Evolutionary conservation across 2,797 vertebrate species (phyloP), one percentile per base, ranked within the genome.

Genomic region (Falco berigora): DNA sequence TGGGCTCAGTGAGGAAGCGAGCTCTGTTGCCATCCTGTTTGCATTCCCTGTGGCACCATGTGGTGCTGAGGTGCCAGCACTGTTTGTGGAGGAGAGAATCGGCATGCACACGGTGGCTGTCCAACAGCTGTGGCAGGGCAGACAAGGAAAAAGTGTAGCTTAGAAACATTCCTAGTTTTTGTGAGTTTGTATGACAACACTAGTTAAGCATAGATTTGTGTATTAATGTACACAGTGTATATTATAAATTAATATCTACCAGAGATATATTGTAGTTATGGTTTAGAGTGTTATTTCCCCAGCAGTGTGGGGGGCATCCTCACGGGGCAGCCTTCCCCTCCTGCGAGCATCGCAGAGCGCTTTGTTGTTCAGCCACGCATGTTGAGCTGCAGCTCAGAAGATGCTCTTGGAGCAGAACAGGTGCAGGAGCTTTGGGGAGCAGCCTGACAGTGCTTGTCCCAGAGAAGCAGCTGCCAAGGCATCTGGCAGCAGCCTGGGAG

Each of bases 141-240:
- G 77, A 79, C 78, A 49, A 94, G 85, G 86, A 55, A 49, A 67
- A 91, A 73, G 61, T 1, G 58, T 97, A 96, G 94, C 83, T 88
- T 97, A 97, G 94, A 96, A 86, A 82, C 0, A 1, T 97, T 95
- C 69, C 94, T 95, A 97, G 94, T 90, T 96, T 90, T 94, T 88
- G 59, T 75, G 95, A 94, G 88, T 94, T 94, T 95, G 89, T 97
- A 97, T 53, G 92, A 30, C 38, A 40, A 84, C 52, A 8, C 63
- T 97, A 97, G 95, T 95, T 97, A 95, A 97, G 95, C 88, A 96
- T 96, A 97, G 94, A 83, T 94, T 56, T 96, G 95, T 97, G 94
- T 95, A 96, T 97, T 93, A 88, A 93, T 7, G 0, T 95, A 96
- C 95, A 96, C 91, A 28, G 61, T 90, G 93, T 96, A 95, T 97